Evolutionary conservation across 1,140 invertebrate genomes (phyloP).

Genomic region (Nasonia giraulti): DNA sequence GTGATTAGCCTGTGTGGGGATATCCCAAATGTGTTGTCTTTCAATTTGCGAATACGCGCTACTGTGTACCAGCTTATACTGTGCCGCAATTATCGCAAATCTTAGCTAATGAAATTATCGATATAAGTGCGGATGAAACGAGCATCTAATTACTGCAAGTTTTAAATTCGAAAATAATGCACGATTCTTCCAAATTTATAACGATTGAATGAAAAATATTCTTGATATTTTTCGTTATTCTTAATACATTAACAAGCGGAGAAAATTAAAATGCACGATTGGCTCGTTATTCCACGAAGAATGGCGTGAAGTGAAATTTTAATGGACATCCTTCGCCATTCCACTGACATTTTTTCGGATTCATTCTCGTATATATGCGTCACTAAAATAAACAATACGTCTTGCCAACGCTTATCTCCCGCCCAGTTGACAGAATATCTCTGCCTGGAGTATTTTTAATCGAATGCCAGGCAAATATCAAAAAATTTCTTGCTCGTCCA

Average conservation of each 20-base stretch:
- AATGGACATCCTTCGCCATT: not conserved
- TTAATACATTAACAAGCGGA: not conserved
- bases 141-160: not conserved
- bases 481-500: not conserved
- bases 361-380: conserved; percentile 46
- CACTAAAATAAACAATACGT: conserved; percentile 41
- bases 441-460: conserved; percentile 40
- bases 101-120: not conserved
- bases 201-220: too few species aligned
- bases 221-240: not conserved
- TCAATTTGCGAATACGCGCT: conserved; percentile 13
- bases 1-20: not conserved
- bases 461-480: conserved; percentile 20
- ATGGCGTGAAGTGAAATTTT: conserved; percentile 25
- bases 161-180: not conserved
- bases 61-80: not conserved
- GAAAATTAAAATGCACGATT: not conserved
- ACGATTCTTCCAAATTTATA: too few species aligned
- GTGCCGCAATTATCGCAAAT: not conserved
- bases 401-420: conserved; percentile 14
- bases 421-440: conserved; percentile 25
- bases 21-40: not conserved
- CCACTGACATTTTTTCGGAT: conserved; percentile 51
- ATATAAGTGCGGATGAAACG: not conserved
- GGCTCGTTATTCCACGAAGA: too few species aligned